These are phyloP conservation scores for Apistogramma diplotaenia DNA, from an alignment of 2,113 vertebrate genomes.

Conservation along the genomic window DNA sequence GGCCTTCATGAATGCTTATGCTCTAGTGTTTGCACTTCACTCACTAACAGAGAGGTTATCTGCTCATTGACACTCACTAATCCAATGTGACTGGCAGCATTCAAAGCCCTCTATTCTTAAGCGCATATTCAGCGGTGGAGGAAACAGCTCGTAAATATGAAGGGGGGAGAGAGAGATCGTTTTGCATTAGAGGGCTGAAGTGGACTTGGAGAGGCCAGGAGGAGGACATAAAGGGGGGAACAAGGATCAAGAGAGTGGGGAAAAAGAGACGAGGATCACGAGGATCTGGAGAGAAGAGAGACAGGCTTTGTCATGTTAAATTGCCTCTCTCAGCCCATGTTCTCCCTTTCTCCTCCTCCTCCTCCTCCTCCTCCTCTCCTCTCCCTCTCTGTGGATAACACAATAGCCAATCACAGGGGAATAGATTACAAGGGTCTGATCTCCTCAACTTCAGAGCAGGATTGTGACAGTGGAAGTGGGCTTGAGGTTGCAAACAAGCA, in stretches of 20 bases:
- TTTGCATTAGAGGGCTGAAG: conserved; percentile 70
- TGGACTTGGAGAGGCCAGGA: conserved; percentile 43
- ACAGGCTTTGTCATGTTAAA: conserved; percentile 78
- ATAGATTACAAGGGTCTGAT: conserved; percentile 72
- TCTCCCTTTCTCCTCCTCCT: not conserved
- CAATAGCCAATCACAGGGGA: conserved; percentile 68
- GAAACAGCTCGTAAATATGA: conserved; percentile 71
- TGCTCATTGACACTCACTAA: conserved; percentile 70
- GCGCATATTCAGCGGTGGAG: conserved; percentile 68
- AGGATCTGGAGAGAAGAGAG: conserved; percentile 56
- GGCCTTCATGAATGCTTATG: conserved; percentile 50
- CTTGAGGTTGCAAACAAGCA: conserved; percentile 37
- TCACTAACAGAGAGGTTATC: conserved; percentile 75
- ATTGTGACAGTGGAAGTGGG: conserved; percentile 49
- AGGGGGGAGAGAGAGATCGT: conserved; percentile 48
- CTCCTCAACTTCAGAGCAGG: conserved; percentile 53
- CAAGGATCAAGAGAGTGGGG: conserved; percentile 55
- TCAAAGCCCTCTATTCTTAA: conserved; percentile 54
- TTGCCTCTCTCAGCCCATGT: conserved; percentile 39
- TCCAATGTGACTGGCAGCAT: conserved; percentile 68
- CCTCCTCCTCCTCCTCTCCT: not conserved
- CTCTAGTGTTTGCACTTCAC: conserved; percentile 69
- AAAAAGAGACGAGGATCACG: conserved; percentile 46
- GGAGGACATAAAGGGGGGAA: conserved; percentile 20
- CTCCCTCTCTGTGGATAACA: conserved; percentile 42